Evolutionary conservation across 1,140 invertebrate species (phyloP), one percentile per base, ranked within the genome.

Genomic region (Temnothorax curvispinosus): DNA sequence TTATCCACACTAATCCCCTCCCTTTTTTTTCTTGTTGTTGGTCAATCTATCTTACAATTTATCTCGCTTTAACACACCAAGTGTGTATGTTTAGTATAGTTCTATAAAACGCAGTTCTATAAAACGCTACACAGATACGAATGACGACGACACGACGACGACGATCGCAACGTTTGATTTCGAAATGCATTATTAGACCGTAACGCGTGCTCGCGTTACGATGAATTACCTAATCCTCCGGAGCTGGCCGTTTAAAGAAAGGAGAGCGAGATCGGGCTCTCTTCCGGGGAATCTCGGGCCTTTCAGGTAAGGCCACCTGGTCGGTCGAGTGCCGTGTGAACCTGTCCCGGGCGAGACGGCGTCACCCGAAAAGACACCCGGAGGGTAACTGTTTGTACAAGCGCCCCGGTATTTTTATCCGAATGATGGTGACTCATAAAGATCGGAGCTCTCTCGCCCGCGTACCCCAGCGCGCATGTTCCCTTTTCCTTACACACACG

Each of bases 351-450:
- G 88, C 85, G 81, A 91, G 87, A 81, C 52, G 81, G 65, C 75
- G 71, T 86, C 87, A 87, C 58, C 76, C 67, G 71, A 90, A 91
- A 90, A 92, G 89, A 93, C 85, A 92, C 76, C 89, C 89, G 87
- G 88, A 91, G 91, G 92, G 92, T 92, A 88, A 91, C 92, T 93
- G 92, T 93, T 93, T 93, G 88, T 92, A 92, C 92, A 93, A 93
- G 92, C 92, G 89, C 87, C 89, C 88, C 81, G 92, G 91, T 93
- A 93, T 92, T 93, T 93, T 93, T 93, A 92, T 92, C 92, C 88
- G 90, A 92, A 93, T 91, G 87, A 92, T 80, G 87, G 87, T 93
- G 93, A 93, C 92, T 93, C 93, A 93, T 91, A 92, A 92, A 93
- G 92, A 93, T 92, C 91, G 89, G 87, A 88, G 89, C 71, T 87